Conservation (phyloP, 2,797 vertebrate species). For the Coregonus sp. region DNA sequence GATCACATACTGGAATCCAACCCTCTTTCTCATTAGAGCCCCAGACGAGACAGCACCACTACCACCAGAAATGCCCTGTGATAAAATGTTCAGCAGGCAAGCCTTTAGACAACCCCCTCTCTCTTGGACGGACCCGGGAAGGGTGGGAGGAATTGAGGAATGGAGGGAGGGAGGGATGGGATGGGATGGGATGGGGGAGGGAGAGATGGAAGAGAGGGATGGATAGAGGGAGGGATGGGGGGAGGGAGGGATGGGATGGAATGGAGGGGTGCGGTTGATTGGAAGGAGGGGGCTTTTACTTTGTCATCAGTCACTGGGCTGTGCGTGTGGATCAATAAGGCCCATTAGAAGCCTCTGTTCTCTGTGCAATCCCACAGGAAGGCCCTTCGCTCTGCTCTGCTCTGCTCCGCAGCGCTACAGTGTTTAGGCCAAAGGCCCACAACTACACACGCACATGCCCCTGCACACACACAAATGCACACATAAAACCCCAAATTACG, state of each 20-base stretch:
- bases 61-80: slow-evolving; percentile 26
- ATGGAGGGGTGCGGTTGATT: slow-evolving; percentile 19
- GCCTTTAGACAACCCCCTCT: not conserved
- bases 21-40: slow-evolving; percentile 43
- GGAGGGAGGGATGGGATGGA: too few relatives aligned
- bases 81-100: slow-evolving; percentile 19
- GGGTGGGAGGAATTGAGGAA: slow-evolving; percentile 19
- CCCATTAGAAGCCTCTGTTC: slow-evolving; percentile 52
- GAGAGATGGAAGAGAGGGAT: slow-evolving; percentile 31
- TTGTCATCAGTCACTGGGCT: slow-evolving; percentile 53
- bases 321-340: slow-evolving; percentile 56
- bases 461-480: not conserved
- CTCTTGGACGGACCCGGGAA: not conserved
- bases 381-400: slow-evolving; percentile 17
- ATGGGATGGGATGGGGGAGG: not conserved
- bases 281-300: slow-evolving; percentile 51
- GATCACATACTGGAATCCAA: slow-evolving; percentile 36
- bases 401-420: not conserved
- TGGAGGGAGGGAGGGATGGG: slow-evolving; percentile 10
- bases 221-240: slow-evolving; percentile 17
- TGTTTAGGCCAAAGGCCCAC: not conserved
- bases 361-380: slow-evolving; percentile 33
- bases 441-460: not conserved
- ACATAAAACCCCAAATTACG: not conserved
- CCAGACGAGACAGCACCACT: not conserved